Base-by-base conservation (phyloP, 1,140 invertebrate genomes). In the Aporrectodea caliginosa region DNA sequence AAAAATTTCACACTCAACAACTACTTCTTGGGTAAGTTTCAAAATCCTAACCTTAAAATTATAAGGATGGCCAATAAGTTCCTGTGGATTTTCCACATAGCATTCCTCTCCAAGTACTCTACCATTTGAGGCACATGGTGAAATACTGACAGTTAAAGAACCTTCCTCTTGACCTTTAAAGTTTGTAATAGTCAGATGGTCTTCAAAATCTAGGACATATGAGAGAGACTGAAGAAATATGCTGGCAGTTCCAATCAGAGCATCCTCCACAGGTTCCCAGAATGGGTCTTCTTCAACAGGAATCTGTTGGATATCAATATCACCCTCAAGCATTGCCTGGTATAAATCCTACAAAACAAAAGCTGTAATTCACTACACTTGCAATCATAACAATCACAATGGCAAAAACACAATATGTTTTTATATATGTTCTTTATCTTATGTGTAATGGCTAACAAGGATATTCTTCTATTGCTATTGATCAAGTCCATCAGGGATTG, bases 211-310 rank as follows among this genome's bases (percentile, higher is more conserved):
- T 6, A 89, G 82, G 1, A 83, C 84, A 78, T 88, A 88, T 0
- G 84, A 83, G 69, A 89, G 83, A 2, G 85, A 87, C 83, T 88
- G 87, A 0, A 88, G 84, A 81, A 88, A 88, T 0, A 88, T 84
- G 81, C 85, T 88, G 30, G 86, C 85, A 27, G 86, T 87, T 34
- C 88, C 88, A 68, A 89, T 85, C 29, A 88, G 81, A 1, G 87
- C 84, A 79, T 88, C 88, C 78, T 89, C 88, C 14, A 84, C 82
- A 0, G 88, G 87, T 79, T 89, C 88, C 88, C 88, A 89, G 81
- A 89, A 89, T 33, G 88, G 88, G 81, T 89, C 88, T 14, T 88
- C 81, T 79, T 88, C 87, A 69, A 85, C 84, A 6, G 84, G 80
- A n/a, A 88, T 84, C 29, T 83, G 83, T 6, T 16, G 86, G 76